Evolutionary conservation across 2,113 vertebrate genomes (phyloP).

Genomic region (Seriola dumerili): DNA sequence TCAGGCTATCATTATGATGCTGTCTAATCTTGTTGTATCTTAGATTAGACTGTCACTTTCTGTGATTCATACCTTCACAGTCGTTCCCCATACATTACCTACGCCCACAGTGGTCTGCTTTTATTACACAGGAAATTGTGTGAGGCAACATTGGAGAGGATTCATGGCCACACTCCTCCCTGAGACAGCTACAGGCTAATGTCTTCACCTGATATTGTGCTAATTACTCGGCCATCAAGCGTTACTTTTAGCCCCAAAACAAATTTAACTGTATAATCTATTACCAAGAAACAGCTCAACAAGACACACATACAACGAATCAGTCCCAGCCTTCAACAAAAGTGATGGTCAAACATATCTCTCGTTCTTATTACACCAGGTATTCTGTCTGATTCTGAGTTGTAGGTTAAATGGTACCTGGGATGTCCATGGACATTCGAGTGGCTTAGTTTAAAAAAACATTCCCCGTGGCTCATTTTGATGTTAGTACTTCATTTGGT

Average conservation of each 20-base stretch:
- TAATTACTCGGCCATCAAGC: slow-evolving; percentile 17
- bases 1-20: slow-evolving; percentile 10
- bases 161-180: neutral
- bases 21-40: neutral
- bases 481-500: no score
- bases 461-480: no score
- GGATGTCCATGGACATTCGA: no score
- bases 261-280: slow-evolving; percentile 15
- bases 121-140: neutral
- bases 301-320: neutral
- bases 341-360: neutral
- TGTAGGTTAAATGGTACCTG: no score
- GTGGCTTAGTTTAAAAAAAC: no score
- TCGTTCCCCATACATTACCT: neutral
- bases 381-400: no score
- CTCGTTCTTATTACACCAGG: no score
- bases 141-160: neutral
- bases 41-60: slow-evolving; percentile 1
- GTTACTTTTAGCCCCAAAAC: slow-evolving; percentile 29
- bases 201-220: slow-evolving; percentile 25
- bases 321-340: neutral
- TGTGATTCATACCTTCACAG: neutral
- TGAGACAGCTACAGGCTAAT: slow-evolving; percentile 2
- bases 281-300: slow-evolving; percentile 19
- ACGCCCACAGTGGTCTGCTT: neutral